Evolutionary conservation across 2,113 vertebrate species (phyloP).

Genomic region (Aptenodytes forsteri): DNA sequence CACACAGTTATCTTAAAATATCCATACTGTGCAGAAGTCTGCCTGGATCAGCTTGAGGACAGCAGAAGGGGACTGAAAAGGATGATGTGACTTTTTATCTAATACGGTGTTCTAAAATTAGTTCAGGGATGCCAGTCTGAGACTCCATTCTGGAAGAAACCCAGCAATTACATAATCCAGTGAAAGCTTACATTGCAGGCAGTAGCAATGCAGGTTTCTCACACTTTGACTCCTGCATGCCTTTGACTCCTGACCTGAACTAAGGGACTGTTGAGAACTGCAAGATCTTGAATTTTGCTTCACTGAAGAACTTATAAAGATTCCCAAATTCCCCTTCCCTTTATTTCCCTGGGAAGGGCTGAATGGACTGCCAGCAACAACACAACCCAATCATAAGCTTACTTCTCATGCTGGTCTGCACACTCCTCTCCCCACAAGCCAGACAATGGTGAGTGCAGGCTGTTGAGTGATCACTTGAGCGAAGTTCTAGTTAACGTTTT

Average conservation of each 20-base stretch:
- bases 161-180: background rate
- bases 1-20: slow-evolving; percentile 3
- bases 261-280: background rate
- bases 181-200: background rate
- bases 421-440: background rate
- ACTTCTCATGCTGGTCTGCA: background rate
- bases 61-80: background rate
- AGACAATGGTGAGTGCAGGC: background rate
- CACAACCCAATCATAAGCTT: background rate
- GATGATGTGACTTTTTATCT: background rate
- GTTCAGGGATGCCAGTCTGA: slow-evolving; percentile 14
- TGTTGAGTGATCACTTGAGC: background rate
- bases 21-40: background rate
- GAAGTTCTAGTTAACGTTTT: background rate
- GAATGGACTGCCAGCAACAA: background rate
- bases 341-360: background rate
- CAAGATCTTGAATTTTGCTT: background rate
- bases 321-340: background rate
- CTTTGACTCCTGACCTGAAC: background rate
- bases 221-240: background rate
- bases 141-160: background rate
- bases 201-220: background rate
- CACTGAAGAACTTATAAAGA: background rate
- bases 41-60: background rate
- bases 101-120: background rate